phyloP scores from a whole-genome alignment of 1,140 invertebrate species.

The Bombus breviceps region DNA sequence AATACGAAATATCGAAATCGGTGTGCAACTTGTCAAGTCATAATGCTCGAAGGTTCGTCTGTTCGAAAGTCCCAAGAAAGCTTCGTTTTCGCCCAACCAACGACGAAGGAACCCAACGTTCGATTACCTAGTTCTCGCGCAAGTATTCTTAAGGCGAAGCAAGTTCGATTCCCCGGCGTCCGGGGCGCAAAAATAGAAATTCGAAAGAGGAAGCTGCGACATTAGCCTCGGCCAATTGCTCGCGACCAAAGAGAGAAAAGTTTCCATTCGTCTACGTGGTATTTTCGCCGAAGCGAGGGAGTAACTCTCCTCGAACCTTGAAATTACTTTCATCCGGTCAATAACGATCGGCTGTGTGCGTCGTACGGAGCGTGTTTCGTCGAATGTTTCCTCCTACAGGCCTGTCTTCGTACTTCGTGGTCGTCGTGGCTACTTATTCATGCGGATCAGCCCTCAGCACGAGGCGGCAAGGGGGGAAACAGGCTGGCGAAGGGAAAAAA shows the following conservation, averaged over 20 bases:
- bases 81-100: background rate
- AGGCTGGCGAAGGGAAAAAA: background rate
- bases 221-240: background rate
- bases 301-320: conserved; percentile 38
- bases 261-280: background rate
- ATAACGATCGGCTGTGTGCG: conserved; percentile 32
- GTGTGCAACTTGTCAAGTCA: background rate
- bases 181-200: background rate
- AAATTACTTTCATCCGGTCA: conserved; percentile 49
- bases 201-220: background rate
- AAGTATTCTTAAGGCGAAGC: background rate
- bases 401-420: background rate
- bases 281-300: background rate
- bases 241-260: background rate
- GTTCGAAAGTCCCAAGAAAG: background rate
- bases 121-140: background rate
- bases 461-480: background rate
- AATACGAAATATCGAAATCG: no score
- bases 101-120: background rate
- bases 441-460: conserved; percentile 28
- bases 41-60: background rate
- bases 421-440: conserved; percentile 38
- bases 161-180: background rate
- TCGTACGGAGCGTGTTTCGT: background rate
- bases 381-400: conserved; percentile 1